Conservation (phyloP, 2,113 vertebrate genomes). For the Thunnus maccoyii region DNA sequence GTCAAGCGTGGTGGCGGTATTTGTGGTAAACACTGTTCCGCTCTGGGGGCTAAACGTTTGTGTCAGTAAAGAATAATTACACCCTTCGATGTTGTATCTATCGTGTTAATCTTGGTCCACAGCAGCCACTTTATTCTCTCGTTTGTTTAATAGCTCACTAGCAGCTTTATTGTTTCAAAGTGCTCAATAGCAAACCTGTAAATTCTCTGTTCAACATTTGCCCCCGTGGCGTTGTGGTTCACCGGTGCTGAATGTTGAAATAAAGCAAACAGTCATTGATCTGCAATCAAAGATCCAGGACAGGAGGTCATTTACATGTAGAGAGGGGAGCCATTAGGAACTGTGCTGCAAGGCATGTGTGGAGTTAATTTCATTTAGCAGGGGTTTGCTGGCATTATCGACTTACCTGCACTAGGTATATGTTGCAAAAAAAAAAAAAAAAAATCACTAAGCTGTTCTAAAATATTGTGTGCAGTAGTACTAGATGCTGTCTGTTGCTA, state of each 20-base stretch:
- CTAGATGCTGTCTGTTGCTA: slow-evolving; percentile 55
- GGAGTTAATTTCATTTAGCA: slow-evolving; percentile 87
- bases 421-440: not conserved
- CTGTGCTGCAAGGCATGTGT: slow-evolving; percentile 85
- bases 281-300: slow-evolving; percentile 87
- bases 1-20: slow-evolving; percentile 78
- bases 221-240: slow-evolving; percentile 89
- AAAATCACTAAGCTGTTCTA: slow-evolving; percentile 35
- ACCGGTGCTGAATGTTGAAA: slow-evolving; percentile 93
- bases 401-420: slow-evolving; percentile 74
- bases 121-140: slow-evolving; percentile 90
- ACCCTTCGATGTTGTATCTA: slow-evolving; percentile 78
- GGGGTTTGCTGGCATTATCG: slow-evolving; percentile 83
- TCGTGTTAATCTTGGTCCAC: slow-evolving; percentile 85
- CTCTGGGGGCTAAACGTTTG: slow-evolving; percentile 77
- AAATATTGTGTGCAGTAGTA: slow-evolving; percentile 32
- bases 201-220: slow-evolving; percentile 92
- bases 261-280: slow-evolving; percentile 84
- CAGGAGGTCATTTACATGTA: slow-evolving; percentile 92
- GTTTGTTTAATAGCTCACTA: slow-evolving; percentile 91
- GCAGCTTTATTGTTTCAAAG: slow-evolving; percentile 93
- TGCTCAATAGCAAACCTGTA: slow-evolving; percentile 91
- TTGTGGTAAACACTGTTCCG: slow-evolving; percentile 83
- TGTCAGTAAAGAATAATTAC: slow-evolving; percentile 89
- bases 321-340: slow-evolving; percentile 86